A percentile compares a stretch with the other conserved stretches of the same genome.
Conservation (phyloP, 1,140 invertebrate genomes). For the Sminthurides bifidus region DNA sequence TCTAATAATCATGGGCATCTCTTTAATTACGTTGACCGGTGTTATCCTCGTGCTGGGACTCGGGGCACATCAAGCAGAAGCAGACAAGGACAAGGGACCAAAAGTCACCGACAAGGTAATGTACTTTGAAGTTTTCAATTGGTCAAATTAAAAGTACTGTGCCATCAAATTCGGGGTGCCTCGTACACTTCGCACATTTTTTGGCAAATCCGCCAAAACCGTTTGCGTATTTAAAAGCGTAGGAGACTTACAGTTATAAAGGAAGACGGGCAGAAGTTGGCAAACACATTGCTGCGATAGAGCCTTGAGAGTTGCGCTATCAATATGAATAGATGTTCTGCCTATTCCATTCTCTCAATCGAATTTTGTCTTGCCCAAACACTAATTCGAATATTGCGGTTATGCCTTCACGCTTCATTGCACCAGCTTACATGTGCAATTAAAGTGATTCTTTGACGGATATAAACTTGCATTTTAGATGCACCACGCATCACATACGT, state of each 20-base stretch:
- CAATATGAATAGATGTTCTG: no score
- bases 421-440: background rate
- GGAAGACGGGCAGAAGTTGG: no score
- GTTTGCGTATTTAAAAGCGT: no score
- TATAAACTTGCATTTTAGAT: no score
- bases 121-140: no score
- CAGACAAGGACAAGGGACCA: conserved; percentile 45
- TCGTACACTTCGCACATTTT: background rate
- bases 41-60: conserved; percentile 18
- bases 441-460: background rate
- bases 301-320: no score
- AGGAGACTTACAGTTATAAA: no score
- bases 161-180: background rate
- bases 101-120: conserved; percentile 64
- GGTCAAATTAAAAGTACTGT: conserved; percentile 16
- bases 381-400: no score
- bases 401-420: background rate
- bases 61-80: conserved; percentile 10
- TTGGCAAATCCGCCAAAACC: background rate
- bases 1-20: conserved; percentile 29
- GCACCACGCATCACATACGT: no score
- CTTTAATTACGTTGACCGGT: conserved; percentile 12
- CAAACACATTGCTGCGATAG: no score
- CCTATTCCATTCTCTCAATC: no score
- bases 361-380: no score